Evolutionary conservation across 2,888 invertebrate species (phyloP), one percentile per base, ranked within the genome.

Genomic region (Sturmia bella): DNA sequence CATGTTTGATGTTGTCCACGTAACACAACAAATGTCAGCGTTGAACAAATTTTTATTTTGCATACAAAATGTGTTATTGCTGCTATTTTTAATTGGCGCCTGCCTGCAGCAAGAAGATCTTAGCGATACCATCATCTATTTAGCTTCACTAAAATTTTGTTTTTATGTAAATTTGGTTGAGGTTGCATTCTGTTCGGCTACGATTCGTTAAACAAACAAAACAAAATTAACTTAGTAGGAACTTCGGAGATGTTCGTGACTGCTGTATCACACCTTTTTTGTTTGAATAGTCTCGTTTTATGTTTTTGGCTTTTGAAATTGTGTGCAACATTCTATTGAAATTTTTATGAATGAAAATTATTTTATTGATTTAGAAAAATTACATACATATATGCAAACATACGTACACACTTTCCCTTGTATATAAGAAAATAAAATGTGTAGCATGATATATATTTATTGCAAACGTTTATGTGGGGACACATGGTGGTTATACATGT

Each of bases 291-390:
- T 24, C 17, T 59, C 24, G 11, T 43, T 63, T 59, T 68, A 27
- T 52, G 15, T 61, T 37, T 66, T n/a, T 19, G 68, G 52, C 17
- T 52, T 52, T 19, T 50, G 15, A n/a, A 37, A 24, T 61, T 66
- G 39, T 39, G 45, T 15, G 32, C 5, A n/a, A 45, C 21, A 4
- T 63, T 57, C 27, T 21, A n/a, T 41, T 73, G 21, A 64, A 45
- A 69, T 69, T 70, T 70, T 81, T 81, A 81, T 81, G 81, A 82
- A 82, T 78, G 82, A 82, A 82, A 77, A 78, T 66, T 70, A 21
- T 66, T 69, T 70, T 69, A 64, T 68, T 56, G 41, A 54, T 59
- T 19, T 41, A 12, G 63, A 39, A 19, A 24, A 27, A 56, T 41
- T 21, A 41, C 13, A 41, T 12, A 39, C 39, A 39, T 5, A 39